phyloP scores from a whole-genome alignment of 1,140 invertebrate genomes.

The Heliothis subflexa region DNA sequence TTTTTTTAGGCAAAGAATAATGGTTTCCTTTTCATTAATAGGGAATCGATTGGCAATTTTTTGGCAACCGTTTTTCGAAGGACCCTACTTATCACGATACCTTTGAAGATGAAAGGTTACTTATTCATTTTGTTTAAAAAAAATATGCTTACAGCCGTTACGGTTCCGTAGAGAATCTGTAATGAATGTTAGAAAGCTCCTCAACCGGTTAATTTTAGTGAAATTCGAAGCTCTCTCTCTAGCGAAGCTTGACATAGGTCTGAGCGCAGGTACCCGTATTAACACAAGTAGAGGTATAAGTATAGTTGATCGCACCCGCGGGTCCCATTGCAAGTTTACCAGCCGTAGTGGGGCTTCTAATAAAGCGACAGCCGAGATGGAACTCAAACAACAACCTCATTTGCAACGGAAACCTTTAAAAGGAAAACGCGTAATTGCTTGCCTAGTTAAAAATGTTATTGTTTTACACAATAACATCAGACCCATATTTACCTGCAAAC shows the following conservation, averaged over 20 bases:
- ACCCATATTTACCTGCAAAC: neutral
- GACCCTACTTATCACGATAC: slow-evolving; percentile 39
- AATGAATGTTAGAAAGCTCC: slow-evolving; percentile 42
- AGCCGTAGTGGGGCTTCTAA: slow-evolving; percentile 43
- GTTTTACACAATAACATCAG: neutral
- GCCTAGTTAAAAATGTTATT: neutral
- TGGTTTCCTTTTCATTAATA: slow-evolving; percentile 54
- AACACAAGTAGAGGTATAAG: slow-evolving; percentile 61
- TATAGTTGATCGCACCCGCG: slow-evolving; percentile 64
- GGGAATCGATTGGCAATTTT: slow-evolving; percentile 28
- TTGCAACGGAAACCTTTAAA: slow-evolving; percentile 15
- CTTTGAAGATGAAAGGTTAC: slow-evolving; percentile 43
- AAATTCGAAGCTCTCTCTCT: slow-evolving; percentile 59
- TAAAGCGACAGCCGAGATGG: slow-evolving; percentile 33
- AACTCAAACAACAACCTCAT: slow-evolving; percentile 28
- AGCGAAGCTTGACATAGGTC: slow-evolving; percentile 60
- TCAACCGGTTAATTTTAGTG: slow-evolving; percentile 58
- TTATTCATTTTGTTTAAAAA: slow-evolving; percentile 27
- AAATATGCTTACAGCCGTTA: slow-evolving; percentile 14
- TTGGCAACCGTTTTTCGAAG: slow-evolving; percentile 12
- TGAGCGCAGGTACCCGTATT: slow-evolving; percentile 50
- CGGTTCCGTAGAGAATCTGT: slow-evolving; percentile 34
- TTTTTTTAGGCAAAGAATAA: slow-evolving; percentile 52
- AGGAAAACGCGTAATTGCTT: slow-evolving; percentile 24
- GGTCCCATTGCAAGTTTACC: slow-evolving; percentile 62